Evolutionary conservation across 2,888 invertebrate species (phyloP).

Genomic region (Cerastis rubricosa): DNA sequence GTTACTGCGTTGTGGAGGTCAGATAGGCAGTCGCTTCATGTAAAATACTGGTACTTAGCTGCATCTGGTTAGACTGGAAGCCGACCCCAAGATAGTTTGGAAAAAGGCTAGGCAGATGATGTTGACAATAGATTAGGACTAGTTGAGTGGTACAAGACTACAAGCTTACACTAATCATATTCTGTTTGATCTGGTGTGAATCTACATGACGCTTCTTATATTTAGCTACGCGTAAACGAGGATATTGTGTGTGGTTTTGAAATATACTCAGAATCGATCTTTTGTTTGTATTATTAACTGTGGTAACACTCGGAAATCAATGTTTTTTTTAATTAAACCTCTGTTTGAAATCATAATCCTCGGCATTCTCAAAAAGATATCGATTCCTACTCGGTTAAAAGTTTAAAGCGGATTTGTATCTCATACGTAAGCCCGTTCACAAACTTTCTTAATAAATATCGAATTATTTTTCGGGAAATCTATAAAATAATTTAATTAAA

Average conservation of each 20-base stretch:
- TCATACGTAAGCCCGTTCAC: not conserved
- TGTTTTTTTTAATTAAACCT: not conserved
- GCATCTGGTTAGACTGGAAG: too few relatives aligned
- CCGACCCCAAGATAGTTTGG: too few relatives aligned
- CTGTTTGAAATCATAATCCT: not conserved
- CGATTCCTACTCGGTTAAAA: too few relatives aligned
- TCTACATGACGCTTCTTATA: conserved; percentile 15
- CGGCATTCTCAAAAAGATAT: not conserved
- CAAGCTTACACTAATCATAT: conserved; percentile 30
- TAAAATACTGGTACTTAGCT: too few relatives aligned
- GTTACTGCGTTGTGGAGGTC: too few relatives aligned
- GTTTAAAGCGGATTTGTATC: not conserved
- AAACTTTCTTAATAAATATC: not conserved
- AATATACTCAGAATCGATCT: conserved; percentile 14
- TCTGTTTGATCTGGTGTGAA: conserved; percentile 34
- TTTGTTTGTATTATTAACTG: conserved; percentile 3
- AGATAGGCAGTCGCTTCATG: too few relatives aligned
- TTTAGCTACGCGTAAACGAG: conserved; percentile 23
- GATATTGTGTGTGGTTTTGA: conserved; percentile 16
- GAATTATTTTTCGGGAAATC: not conserved
- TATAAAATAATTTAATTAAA: not conserved
- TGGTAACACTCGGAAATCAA: not conserved
- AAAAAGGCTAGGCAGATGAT: too few relatives aligned
- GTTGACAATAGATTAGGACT: conserved; percentile 57
- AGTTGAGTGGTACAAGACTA: conserved; percentile 15